phyloP scores from a whole-genome alignment of 2,888 invertebrate genomes.

The Druceiella hillmani region DNA sequence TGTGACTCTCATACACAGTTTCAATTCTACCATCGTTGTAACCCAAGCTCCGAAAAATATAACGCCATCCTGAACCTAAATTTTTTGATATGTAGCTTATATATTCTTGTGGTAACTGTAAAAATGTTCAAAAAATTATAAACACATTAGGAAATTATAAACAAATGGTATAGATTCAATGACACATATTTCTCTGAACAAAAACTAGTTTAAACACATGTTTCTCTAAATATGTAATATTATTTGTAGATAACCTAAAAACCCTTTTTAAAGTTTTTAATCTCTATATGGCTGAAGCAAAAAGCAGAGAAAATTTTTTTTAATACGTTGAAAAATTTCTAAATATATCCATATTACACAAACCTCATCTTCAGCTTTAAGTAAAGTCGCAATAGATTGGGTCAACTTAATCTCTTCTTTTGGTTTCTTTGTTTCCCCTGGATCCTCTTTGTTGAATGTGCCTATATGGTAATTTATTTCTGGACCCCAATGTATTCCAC shows the following conservation, averaged over 20 bases:
- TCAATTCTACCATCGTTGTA: conserved; percentile 57
- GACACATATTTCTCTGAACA: no score
- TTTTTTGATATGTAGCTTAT: conserved; percentile 54
- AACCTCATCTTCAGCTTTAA: conserved; percentile 40
- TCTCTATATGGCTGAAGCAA: no score
- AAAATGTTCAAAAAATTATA: no score
- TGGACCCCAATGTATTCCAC: conserved; percentile 41
- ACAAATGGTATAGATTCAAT: no score
- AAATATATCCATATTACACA: conserved; percentile 5
- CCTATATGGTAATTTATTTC: conserved; percentile 40
- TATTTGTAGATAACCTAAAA: no score
- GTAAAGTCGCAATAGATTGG: conserved; percentile 33
- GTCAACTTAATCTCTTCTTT: conserved; percentile 33
- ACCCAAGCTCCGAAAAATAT: conserved; percentile 49
- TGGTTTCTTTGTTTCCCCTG: conserved; percentile 25
- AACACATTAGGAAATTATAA: no score
- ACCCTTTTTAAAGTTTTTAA: no score
- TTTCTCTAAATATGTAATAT: no score
- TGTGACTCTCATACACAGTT: conserved; percentile 47
- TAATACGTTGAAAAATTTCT: not conserved
- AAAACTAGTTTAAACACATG: no score
- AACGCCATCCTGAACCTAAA: conserved; percentile 56
- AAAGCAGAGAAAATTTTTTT: no score
- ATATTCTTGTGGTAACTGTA: conserved; percentile 46
- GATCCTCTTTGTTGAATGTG: conserved; percentile 20